Base-by-base conservation (phyloP, 53 echinoderm and acorn worm species). In the Echinarachnius parma region DNA sequence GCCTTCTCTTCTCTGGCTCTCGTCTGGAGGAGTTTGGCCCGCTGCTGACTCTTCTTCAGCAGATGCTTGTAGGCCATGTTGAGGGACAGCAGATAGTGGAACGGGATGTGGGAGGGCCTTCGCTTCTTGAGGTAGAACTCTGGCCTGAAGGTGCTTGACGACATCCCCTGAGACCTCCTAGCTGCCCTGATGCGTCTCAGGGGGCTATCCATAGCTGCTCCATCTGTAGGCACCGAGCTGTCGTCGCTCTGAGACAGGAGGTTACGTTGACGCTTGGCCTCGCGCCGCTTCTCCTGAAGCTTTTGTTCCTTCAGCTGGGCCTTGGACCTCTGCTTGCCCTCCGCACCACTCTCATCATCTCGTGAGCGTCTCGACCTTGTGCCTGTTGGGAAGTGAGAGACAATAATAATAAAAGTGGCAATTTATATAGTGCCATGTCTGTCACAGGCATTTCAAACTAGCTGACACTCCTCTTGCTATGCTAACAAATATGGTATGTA, bases 291-390 rank as follows among this genome's bases (percentile, higher is more conserved):
- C 33, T 66, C 70, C 25, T 71, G 70, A 0, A 80, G 48, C 31
- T 70, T 59, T 37, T 80, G 59, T 20, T 80, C 80, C 52, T 80
- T 80, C 28, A 66, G 69, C 60, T 80, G 80, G 24, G 70, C 50
- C 36, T 80, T 80, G 31, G 77, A 37, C 21, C 34, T 36, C 4
- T 3, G 53, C 35, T 47, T 42, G 48, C 35, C 27, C 29, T 46
- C 61, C 25, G 20, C 50, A 20, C 13, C 70, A 18, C 34, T 34
- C 9, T 53, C 54, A 2, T 53, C 70, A 24, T 27, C 27, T 53
- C 53, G 52, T 22, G 24, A 21, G 33, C 53, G 30, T 19, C 18
- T 50, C 20, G 4, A 19, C 15, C 46, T 56, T 21, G n/a, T n/a
- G n/a, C n/a, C n/a, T n/a, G n/a, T n/a, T n/a, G n/a, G n/a, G n/a